Evolutionary conservation across 2,888 invertebrate genomes (phyloP).

Genomic region (Myopa tessellatipennis): DNA sequence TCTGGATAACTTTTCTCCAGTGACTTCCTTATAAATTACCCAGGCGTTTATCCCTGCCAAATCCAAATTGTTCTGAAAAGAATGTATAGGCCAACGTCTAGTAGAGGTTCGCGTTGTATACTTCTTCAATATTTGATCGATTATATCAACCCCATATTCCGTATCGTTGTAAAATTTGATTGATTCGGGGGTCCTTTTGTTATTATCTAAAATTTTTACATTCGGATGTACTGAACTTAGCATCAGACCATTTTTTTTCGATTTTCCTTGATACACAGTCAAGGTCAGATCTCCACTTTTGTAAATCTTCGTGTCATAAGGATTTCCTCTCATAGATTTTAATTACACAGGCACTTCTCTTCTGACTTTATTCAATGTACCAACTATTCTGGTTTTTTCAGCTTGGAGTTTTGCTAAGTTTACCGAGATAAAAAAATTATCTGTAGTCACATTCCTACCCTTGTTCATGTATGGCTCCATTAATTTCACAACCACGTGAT

Average conservation of each 20-base stretch:
- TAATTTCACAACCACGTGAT: slow-evolving; percentile 1
- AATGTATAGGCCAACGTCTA: slow-evolving; percentile 5
- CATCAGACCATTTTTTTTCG: neutral
- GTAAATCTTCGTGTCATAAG: neutral
- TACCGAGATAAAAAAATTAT: neutral
- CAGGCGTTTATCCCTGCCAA: slow-evolving; percentile 1
- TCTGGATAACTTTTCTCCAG: slow-evolving; percentile 11
- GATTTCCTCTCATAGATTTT: neutral
- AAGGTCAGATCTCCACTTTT: slow-evolving; percentile 6
- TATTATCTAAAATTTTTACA: slow-evolving; percentile 10
- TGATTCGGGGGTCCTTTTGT: slow-evolving; percentile 9
- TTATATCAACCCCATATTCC: slow-evolving; percentile 9
- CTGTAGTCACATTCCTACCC: neutral
- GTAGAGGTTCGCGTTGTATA: neutral
- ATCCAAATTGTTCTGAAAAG: slow-evolving; percentile 10
- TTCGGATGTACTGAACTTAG: slow-evolving; percentile 1
- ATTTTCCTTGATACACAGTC: slow-evolving; percentile 6
- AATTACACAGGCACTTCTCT: neutral
- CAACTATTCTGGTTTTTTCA: neutral
- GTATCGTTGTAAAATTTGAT: slow-evolving; percentile 6
- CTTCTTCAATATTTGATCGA: slow-evolving; percentile 1
- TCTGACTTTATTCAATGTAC: slow-evolving; percentile 7
- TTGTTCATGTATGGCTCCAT: slow-evolving; percentile 7
- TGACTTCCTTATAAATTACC: slow-evolving; percentile 12
- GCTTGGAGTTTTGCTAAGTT: neutral